Conservation (phyloP, 2,888 invertebrate genomes). For the Nephrotoma appendiculata region DNA sequence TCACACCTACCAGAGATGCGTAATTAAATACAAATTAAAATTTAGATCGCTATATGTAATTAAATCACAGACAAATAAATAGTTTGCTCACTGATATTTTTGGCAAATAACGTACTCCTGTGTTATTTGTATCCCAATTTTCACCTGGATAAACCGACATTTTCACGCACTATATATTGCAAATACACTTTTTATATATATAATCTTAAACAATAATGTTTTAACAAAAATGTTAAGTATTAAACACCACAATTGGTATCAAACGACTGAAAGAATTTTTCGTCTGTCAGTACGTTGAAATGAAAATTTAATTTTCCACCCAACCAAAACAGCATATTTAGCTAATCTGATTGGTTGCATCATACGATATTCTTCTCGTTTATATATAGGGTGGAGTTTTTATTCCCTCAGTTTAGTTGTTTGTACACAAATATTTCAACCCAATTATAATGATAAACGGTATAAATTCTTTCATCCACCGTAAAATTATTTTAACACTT, state of each 20-base stretch:
- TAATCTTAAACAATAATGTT: not conserved
- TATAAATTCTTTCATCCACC: not conserved
- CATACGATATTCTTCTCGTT: not conserved
- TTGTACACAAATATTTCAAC: not conserved
- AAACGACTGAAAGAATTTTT: not conserved
- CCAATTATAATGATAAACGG: not conserved
- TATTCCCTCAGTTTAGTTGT: not conserved
- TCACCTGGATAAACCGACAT: constrained; percentile 16
- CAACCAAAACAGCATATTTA: not conserved
- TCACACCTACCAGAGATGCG: too few relatives aligned
- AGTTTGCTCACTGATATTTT: constrained; percentile 14
- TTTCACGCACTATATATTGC: not conserved
- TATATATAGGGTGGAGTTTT: not conserved
- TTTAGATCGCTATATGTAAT: not conserved
- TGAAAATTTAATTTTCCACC: not conserved
- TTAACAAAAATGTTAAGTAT: not conserved
- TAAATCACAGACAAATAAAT: not conserved
- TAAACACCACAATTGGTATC: not conserved
- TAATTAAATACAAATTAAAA: too few relatives aligned
- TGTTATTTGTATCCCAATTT: constrained; percentile 15
- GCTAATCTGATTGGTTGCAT: not conserved
- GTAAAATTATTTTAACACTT: not conserved
- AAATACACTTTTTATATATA: not conserved
- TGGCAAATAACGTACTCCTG: constrained; percentile 15
- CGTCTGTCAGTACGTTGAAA: not conserved